Percentiles rank a stretch among this genome's conserved stretches.
These are phyloP conservation scores for Chalcis sispes DNA, from an alignment of 2,888 invertebrate genomes.

Conservation along the genomic window DNA sequence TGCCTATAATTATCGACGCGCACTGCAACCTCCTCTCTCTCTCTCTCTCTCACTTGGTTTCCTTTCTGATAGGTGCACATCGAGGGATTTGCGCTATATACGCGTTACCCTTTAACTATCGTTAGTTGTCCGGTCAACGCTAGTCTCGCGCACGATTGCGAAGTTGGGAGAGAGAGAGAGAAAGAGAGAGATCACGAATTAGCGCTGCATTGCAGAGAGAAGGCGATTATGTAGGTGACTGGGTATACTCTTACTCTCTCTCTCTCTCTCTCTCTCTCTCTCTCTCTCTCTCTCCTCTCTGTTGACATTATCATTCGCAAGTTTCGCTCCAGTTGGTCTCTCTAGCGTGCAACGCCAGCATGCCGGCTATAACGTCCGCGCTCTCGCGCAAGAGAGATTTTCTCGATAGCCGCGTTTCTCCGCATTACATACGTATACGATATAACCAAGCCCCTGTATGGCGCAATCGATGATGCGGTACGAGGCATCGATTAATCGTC, in stretches of 20 bases:
- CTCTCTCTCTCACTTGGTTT: too few species aligned
- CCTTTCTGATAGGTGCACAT: background rate
- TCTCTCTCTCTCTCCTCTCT: background rate
- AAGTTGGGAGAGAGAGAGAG: too few species aligned
- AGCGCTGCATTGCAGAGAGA: slow-evolving; percentile 55
- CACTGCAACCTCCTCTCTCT: background rate
- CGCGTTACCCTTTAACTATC: slow-evolving; percentile 55
- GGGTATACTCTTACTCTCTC: slow-evolving; percentile 23
- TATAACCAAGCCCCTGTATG: too few species aligned
- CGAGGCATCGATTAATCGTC: background rate
- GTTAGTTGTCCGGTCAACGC: slow-evolving; percentile 53
- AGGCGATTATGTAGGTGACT: slow-evolving; percentile 49
- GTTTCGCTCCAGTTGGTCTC: slow-evolving; percentile 39
- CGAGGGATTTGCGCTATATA: background rate
- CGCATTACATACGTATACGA: too few species aligned
- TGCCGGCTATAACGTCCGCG: too few species aligned
- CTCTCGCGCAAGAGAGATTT: too few species aligned
- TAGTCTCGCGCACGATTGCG: too few species aligned
- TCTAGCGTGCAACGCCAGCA: too few species aligned
- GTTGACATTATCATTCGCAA: slow-evolving; percentile 37
- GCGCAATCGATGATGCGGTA: slow-evolving; percentile 22
- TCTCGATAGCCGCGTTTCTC: too few species aligned
- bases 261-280: slow-evolving; percentile 16
- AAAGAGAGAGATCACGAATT: slow-evolving; percentile 53
- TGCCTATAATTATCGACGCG: slow-evolving; percentile 22